Base-by-base conservation (phyloP, 2,888 invertebrate genomes). In the Brassicogethes aeneus region DNA sequence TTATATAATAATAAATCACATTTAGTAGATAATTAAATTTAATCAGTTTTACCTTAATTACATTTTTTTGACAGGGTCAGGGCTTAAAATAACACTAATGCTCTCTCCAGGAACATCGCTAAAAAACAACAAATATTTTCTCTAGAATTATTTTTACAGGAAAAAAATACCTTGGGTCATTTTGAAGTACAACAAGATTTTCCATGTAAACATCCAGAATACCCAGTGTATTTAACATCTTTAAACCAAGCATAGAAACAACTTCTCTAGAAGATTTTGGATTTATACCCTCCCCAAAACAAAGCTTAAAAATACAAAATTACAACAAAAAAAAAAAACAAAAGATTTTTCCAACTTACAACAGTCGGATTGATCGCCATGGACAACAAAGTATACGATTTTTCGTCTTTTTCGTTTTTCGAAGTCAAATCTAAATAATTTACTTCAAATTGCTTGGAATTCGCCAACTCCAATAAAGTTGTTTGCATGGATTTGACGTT, bases 301-400 rank as follows among this genome's bases (percentile, higher is more conserved):
- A 61, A 13, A 57, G 47, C 61, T 61, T 36, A 38, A 52, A 51
- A 23, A 37, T 15, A 23, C 14, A 33, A 33, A 31, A 40, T 5
- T 35, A 15, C 7, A 29, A 16, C 16, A 48, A 41, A 30, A 30
- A 10, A 12, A 34, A 30, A 7, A 36, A 40, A 37, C 3, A 36
- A 31, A n/a, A n/a, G n/a, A n/a, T 30, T 34, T 17, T 16, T 16
- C 14, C 7, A 12, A 52, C 52, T 49, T 49, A 61, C 61, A 50
- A 55, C 48, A 44, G 55, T 41, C 29, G 60, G 60, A 23, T 56
- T 49, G 2, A 54, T 44, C 34, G 51, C 54, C 16, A 61, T 42
- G 29, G 54, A 54, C 15, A 59, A 32, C 32, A 61, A 13, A 14
- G 56, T 42, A 41, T 44, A 50, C 42, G 40, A 49, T 30, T 49